phyloP scores from a whole-genome alignment of 2,888 invertebrate species.

The Drosophila rubida region DNA sequence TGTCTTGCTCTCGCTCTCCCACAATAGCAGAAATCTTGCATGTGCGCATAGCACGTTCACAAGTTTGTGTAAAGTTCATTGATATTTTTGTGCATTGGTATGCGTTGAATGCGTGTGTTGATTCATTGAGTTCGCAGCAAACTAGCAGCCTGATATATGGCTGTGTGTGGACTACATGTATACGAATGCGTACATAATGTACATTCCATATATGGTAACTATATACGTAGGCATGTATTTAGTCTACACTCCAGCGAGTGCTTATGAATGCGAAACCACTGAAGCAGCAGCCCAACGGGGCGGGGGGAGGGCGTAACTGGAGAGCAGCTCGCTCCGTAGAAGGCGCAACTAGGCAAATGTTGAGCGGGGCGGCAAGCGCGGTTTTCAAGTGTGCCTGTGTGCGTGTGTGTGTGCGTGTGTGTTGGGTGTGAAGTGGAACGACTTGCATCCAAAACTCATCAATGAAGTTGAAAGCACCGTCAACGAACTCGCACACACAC shows the following conservation, averaged over 20 bases:
- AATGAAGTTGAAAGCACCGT: constrained; percentile 61
- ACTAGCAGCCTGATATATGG: constrained; percentile 54
- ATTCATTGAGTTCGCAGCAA: constrained; percentile 79
- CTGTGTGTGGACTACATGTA: constrained; percentile 10
- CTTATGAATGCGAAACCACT: constrained; percentile 57
- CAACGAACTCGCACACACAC: constrained; percentile 20
- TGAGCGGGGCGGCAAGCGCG: constrained; percentile 37
- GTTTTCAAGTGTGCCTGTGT: constrained; percentile 18
- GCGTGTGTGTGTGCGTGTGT: neutral
- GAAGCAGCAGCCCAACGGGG: constrained; percentile 10
- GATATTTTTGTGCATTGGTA: constrained; percentile 81
- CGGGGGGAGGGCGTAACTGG: constrained; percentile 9
- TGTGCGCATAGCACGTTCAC: constrained; percentile 54
- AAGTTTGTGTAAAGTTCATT: constrained; percentile 81
- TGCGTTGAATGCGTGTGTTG: constrained; percentile 67
- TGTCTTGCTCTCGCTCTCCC: constrained; percentile 33
- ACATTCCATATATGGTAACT: neutral
- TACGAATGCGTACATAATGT: constrained; percentile 2
- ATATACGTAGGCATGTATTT: constrained; percentile 10
- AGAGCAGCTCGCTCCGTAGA: no score
- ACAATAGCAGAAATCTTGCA: constrained; percentile 53
- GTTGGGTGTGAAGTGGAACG: constrained; percentile 21
- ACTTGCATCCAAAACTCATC: constrained; percentile 59
- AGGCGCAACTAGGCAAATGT: constrained; percentile 53
- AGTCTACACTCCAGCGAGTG: constrained; percentile 39